Conservation (phyloP, 1,140 invertebrate species). For the Trichonephila clavata region DNA sequence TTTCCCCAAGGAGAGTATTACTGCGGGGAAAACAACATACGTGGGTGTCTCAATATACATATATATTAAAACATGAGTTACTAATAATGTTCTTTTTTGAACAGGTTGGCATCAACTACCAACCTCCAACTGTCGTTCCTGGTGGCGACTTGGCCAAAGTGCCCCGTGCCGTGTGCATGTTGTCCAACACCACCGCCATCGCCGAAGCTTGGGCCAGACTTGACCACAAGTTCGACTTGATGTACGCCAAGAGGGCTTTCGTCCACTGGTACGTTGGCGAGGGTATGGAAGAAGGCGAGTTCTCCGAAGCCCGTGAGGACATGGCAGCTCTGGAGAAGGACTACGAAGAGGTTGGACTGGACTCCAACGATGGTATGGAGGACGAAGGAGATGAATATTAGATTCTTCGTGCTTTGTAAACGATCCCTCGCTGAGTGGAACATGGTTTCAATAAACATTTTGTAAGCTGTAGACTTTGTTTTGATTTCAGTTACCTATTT, state of each 20-base stretch:
- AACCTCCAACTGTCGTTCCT: constrained; percentile 91
- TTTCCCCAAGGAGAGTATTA: too few species aligned
- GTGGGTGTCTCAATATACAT: too few species aligned
- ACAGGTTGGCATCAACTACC: constrained; percentile 87
- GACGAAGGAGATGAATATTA: constrained; percentile 82
- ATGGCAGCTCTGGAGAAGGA: constrained; percentile 90
- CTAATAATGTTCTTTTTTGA: background rate
- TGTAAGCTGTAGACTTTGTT: background rate
- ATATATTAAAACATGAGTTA: too few species aligned
- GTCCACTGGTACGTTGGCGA: constrained; percentile 88
- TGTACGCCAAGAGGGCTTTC: constrained; percentile 86
- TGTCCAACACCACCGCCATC: constrained; percentile 89
- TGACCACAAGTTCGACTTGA: constrained; percentile 85
- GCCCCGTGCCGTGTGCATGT: constrained; percentile 89
- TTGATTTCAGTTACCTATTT: background rate
- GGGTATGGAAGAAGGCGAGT: constrained; percentile 83
- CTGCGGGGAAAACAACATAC: too few species aligned
- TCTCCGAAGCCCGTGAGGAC: constrained; percentile 85
- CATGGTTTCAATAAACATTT: constrained; percentile 33
- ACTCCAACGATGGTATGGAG: constrained; percentile 83
- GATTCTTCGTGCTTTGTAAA: background rate
- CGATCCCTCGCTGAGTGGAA: constrained; percentile 38
- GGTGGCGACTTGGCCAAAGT: constrained; percentile 93
- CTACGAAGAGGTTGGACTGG: constrained; percentile 87
- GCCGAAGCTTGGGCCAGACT: constrained; percentile 87